Evolutionary conservation across 2,888 invertebrate species (phyloP).

Genomic region (Drosophila dives): DNA sequence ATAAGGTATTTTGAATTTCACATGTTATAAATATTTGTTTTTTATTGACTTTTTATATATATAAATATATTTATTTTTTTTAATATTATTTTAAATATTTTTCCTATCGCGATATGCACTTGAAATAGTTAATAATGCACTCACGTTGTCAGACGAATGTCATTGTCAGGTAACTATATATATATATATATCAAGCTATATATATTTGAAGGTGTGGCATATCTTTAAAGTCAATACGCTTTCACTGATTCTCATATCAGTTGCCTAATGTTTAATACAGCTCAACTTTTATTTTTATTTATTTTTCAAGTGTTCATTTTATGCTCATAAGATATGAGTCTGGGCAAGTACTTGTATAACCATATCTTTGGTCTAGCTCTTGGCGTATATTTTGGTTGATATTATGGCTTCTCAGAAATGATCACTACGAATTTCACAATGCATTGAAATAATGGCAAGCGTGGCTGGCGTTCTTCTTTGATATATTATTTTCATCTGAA

Average conservation of each 20-base stretch:
- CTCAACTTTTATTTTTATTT: slow-evolving; percentile 1
- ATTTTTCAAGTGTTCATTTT: background rate
- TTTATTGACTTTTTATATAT: background rate
- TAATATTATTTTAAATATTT: slow-evolving; percentile 21
- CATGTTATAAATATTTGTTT: background rate
- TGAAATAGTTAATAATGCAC: slow-evolving; percentile 22
- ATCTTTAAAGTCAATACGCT: slow-evolving; percentile 34
- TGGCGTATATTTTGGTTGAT: slow-evolving; percentile 28
- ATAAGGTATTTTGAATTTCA: slow-evolving; percentile 14
- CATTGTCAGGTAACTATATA: slow-evolving; percentile 34
- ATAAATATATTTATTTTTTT: background rate
- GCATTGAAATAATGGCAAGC: slow-evolving; percentile 9
- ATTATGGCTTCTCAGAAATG: background rate
- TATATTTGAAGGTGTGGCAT: background rate
- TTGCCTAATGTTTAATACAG: slow-evolving; percentile 23
- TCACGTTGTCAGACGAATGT: slow-evolving; percentile 27
- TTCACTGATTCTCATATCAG: slow-evolving; percentile 34
- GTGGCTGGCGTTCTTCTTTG: background rate
- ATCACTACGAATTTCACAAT: background rate
- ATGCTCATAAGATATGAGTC: slow-evolving; percentile 1
- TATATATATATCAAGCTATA: background rate
- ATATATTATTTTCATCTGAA: background rate
- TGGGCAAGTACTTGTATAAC: slow-evolving; percentile 4
- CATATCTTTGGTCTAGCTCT: background rate
- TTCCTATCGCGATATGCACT: slow-evolving; percentile 48